A percentile compares a stretch with the other conserved stretches of the same genome.
Evolutionary conservation across 92 coral and sea anemone species (phyloP).

Genomic region (Blastomussa wellsi): DNA sequence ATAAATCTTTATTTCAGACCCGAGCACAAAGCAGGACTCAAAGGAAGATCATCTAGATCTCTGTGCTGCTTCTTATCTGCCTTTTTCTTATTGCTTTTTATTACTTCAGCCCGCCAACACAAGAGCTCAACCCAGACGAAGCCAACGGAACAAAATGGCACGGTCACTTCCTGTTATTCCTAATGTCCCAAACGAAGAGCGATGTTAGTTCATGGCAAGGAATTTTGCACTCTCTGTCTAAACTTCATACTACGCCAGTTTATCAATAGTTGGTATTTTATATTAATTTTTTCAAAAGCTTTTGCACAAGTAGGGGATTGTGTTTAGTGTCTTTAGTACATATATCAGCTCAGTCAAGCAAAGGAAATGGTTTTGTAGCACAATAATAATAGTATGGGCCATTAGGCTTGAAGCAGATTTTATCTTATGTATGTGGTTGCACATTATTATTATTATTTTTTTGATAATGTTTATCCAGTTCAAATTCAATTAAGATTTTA

Average conservation of each 20-base stretch:
- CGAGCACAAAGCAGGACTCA: conserved; percentile 51
- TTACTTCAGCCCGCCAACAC: conserved; percentile 52
- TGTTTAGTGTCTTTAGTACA: too few species aligned
- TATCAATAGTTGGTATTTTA: background rate
- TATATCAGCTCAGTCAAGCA: too few species aligned
- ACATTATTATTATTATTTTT: too few species aligned
- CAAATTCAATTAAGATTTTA: too few species aligned
- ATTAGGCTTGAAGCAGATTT: too few species aligned
- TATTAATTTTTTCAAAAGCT: background rate
- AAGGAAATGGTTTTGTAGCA: too few species aligned
- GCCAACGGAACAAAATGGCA: conserved; percentile 45
- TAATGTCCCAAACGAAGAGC: conserved; percentile 10
- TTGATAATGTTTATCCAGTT: too few species aligned
- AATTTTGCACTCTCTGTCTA: background rate
- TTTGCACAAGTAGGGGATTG: background rate
- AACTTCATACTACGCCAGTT: background rate
- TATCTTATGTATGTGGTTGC: too few species aligned
- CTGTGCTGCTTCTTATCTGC: conserved; percentile 32
- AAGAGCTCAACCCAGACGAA: conserved; percentile 44
- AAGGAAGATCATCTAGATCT: conserved; percentile 54
- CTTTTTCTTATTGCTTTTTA: conserved; percentile 43
- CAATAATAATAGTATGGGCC: too few species aligned
- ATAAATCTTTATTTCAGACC: conserved; percentile 57
- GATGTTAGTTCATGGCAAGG: conserved; percentile 4
- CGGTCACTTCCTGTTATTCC: conserved; percentile 50